phyloP scores from a whole-genome alignment of 2,888 invertebrate genomes.

The Gibbula magus region DNA sequence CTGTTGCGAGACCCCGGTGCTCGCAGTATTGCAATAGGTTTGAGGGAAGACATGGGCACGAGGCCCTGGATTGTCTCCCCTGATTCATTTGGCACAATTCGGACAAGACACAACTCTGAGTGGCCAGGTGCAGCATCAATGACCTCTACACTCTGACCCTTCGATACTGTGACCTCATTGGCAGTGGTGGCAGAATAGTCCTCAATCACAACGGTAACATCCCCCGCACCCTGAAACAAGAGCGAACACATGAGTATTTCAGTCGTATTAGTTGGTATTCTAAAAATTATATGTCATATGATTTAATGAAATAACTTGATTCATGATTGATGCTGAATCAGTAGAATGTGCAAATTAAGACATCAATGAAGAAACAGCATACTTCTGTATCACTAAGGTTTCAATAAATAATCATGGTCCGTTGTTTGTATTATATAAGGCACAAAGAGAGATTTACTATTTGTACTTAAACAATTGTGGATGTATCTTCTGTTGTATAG shows the following conservation, averaged over 20 bases:
- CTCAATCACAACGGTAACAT: slow-evolving; percentile 76
- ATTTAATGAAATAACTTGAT: no score
- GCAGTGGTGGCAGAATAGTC: slow-evolving; percentile 85
- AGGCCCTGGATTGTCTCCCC: slow-evolving; percentile 71
- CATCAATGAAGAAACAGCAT: no score
- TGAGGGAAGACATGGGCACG: slow-evolving; percentile 74
- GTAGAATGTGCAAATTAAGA: no score
- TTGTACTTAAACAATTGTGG: no score
- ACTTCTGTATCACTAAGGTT: no score
- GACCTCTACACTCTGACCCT: slow-evolving; percentile 95
- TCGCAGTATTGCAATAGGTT: slow-evolving; percentile 70
- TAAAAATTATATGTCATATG: no score
- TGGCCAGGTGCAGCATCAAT: slow-evolving; percentile 80
- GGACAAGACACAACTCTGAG: slow-evolving; percentile 75
- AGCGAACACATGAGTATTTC: neutral
- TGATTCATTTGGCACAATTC: slow-evolving; percentile 63
- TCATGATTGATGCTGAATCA: no score
- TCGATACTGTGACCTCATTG: slow-evolving; percentile 88
- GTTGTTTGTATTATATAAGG: no score
- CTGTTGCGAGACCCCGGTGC: slow-evolving; percentile 69
- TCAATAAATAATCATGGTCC: no score
- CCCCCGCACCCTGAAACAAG: slow-evolving; percentile 51
- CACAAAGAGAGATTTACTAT: no score
- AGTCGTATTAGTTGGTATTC: no score
- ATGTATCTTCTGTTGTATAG: no score